These are phyloP conservation scores for Dimorphilus gyrociliatus DNA, from an alignment of 2,888 invertebrate genomes.

Conservation along the genomic window DNA sequence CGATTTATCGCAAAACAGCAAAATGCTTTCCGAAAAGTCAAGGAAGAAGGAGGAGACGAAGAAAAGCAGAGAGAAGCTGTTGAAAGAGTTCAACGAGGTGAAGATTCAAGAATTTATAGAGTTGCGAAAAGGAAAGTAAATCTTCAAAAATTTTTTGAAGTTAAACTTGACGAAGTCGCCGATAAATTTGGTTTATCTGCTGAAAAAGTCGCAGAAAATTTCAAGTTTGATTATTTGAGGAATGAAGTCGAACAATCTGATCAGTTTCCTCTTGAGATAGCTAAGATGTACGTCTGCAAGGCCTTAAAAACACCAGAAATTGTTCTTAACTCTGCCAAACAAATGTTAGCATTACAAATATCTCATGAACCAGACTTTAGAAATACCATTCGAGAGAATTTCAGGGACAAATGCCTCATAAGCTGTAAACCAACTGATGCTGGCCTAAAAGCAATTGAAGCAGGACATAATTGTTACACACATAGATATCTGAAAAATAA, in stretches of 20 bases:
- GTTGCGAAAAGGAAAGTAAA: constrained; percentile 46
- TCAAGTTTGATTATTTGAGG: constrained; percentile 81
- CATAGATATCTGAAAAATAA: constrained; percentile 81
- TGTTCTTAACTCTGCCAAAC: constrained; percentile 71
- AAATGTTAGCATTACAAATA: constrained; percentile 84
- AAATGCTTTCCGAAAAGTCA: too few relatives aligned
- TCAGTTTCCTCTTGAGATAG: constrained; percentile 7
- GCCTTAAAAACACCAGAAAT: constrained; percentile 58
- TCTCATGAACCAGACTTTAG: constrained; percentile 77
- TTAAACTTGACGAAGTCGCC: constrained; percentile 54
- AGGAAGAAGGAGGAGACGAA: constrained; percentile 23
- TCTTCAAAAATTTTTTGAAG: neutral
- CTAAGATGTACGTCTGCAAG: constrained; percentile 19
- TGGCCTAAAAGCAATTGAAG: constrained; percentile 76
- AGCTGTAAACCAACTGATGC: constrained; percentile 66
- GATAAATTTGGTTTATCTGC: constrained; percentile 81
- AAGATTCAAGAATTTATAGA: constrained; percentile 42
- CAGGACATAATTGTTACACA: constrained; percentile 58
- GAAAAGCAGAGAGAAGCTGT: constrained; percentile 28
- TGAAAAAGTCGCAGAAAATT: constrained; percentile 86
- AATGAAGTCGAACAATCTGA: constrained; percentile 76
- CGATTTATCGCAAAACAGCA: too few relatives aligned
- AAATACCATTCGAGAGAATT: constrained; percentile 60
- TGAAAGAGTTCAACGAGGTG: constrained; percentile 42
- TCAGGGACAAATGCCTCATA: constrained; percentile 71